Conservation (phyloP, 2,113 vertebrate genomes). For the Cololabis saira region DNA sequence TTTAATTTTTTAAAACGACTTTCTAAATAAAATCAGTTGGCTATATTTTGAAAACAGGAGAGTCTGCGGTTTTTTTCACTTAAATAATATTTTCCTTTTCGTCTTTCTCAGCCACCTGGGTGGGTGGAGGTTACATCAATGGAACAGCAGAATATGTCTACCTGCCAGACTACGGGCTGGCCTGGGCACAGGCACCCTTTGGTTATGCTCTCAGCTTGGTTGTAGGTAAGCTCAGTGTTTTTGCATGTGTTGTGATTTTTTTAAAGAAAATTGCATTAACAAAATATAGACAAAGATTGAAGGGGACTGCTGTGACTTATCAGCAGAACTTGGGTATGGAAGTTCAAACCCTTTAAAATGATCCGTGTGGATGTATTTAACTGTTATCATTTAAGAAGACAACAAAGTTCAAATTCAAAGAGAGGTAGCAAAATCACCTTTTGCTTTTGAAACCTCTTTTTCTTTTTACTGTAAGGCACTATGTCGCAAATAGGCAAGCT, state of each 20-base stretch:
- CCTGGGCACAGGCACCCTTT: slow-evolving; percentile 97
- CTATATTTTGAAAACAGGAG: neutral
- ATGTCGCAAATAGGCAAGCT: too few species aligned
- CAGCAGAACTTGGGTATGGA: too few species aligned
- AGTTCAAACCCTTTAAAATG: too few species aligned
- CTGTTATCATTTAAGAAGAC: too few species aligned
- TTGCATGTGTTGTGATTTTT: neutral
- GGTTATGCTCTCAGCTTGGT: slow-evolving; percentile 95
- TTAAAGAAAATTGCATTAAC: neutral
- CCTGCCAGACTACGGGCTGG: slow-evolving; percentile 90
- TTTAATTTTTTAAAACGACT: neutral
- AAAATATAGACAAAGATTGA: neutral
- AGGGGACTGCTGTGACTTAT: neutral
- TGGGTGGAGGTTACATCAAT: slow-evolving; percentile 98
- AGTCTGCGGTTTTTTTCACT: neutral
- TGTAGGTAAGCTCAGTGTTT: slow-evolving; percentile 83
- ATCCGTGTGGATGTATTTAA: too few species aligned
- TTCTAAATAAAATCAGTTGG: neutral
- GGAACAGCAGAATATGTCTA: slow-evolving; percentile 98
- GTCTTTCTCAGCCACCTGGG: slow-evolving; percentile 90
- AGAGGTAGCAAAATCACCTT: too few species aligned
- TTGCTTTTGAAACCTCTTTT: too few species aligned
- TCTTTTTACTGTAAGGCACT: too few species aligned
- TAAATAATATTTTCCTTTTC: neutral
- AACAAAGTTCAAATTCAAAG: too few species aligned